phyloP scores from a whole-genome alignment of 2,113 vertebrate genomes.

The Lipotes vexillifer region DNA sequence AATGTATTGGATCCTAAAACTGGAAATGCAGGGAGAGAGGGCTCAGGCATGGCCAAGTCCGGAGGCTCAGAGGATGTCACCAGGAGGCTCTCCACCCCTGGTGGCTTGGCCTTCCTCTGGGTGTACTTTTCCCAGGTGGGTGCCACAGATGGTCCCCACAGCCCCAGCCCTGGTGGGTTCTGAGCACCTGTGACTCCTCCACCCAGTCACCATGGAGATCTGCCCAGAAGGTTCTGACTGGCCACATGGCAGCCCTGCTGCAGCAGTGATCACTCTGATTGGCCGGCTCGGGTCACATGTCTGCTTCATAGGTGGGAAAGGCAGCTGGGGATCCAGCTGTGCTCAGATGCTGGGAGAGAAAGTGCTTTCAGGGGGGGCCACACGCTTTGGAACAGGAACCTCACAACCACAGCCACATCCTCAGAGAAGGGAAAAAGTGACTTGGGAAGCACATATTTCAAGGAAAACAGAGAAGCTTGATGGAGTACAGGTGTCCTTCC shows the following conservation, averaged over 20 bases:
- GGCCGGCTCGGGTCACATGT: background rate
- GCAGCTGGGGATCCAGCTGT: no score
- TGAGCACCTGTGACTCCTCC: background rate
- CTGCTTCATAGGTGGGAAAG: background rate
- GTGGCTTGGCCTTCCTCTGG: background rate
- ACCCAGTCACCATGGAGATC: background rate
- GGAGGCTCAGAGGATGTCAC: background rate
- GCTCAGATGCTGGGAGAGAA: background rate
- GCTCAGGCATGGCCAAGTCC: background rate
- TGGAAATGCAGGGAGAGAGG: background rate
- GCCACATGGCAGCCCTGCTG: background rate
- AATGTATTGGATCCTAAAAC: background rate
- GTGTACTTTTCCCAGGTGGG: background rate
- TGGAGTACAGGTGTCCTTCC: background rate
- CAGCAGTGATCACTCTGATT: background rate
- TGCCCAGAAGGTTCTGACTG: background rate
- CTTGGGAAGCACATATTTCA: background rate
- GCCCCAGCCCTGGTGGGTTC: background rate
- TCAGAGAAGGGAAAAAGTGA: background rate
- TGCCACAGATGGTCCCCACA: background rate
- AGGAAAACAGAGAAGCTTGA: background rate
- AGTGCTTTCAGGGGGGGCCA: no score
- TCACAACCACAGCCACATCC: background rate
- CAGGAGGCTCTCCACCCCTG: background rate
- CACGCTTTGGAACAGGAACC: accelerated